Evolutionary conservation across 2,888 invertebrate genomes (phyloP).

Genomic region (Plebejus melissa): DNA sequence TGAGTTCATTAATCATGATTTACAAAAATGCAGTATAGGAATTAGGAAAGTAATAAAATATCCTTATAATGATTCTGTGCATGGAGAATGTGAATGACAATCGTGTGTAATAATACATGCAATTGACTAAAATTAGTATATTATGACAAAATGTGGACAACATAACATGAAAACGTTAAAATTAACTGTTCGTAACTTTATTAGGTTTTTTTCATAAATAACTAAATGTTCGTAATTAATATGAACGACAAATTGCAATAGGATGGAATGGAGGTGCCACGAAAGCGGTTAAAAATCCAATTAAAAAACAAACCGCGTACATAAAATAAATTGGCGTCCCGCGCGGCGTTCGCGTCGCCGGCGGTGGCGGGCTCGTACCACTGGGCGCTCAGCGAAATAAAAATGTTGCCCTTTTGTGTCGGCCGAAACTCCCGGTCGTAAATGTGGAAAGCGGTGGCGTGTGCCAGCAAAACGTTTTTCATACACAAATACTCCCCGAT

Average conservation of each 20-base stretch:
- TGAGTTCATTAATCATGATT: too few relatives aligned
- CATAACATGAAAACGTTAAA: too few relatives aligned
- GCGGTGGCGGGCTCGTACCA: slow-evolving; percentile 68
- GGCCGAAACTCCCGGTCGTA: slow-evolving; percentile 50
- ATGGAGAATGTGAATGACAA: too few relatives aligned
- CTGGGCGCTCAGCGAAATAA: slow-evolving; percentile 73
- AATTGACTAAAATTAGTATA: too few relatives aligned
- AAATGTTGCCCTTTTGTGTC: slow-evolving; percentile 51
- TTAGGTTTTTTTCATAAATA: neutral
- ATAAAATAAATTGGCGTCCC: slow-evolving; percentile 66
- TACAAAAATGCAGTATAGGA: too few relatives aligned
- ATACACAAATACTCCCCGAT: slow-evolving; percentile 65
- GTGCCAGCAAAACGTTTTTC: slow-evolving; percentile 71
- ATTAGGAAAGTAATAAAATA: too few relatives aligned
- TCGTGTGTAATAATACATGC: too few relatives aligned
- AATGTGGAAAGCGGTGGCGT: slow-evolving; percentile 61
- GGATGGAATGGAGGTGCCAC: neutral
- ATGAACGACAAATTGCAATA: neutral
- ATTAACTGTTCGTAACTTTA: neutral
- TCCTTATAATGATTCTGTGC: too few relatives aligned
- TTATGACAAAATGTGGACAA: too few relatives aligned
- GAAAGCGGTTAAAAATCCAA: neutral
- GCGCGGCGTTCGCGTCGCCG: slow-evolving; percentile 59
- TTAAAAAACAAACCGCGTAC: slow-evolving; percentile 39
- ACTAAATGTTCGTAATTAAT: neutral